These are phyloP conservation scores for Cinara cedri DNA, from an alignment of 2,888 invertebrate genomes.

Conservation along the genomic window DNA sequence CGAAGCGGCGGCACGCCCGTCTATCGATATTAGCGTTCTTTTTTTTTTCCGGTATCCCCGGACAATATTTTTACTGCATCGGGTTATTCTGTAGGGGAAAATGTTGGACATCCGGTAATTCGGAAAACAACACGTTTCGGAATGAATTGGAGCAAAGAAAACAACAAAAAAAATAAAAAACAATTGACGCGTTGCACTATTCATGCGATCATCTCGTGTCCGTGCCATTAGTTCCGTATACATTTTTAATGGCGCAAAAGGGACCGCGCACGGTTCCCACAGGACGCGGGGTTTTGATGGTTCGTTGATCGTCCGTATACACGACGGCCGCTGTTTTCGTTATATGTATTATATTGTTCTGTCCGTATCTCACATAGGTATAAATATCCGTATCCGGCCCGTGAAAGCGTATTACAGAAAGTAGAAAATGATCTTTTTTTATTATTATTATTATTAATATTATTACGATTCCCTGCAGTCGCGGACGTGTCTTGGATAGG, in stretches of 20 bases:
- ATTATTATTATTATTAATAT: too few species aligned
- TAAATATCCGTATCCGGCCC: conserved; percentile 50
- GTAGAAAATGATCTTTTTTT: not conserved
- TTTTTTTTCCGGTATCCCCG: too few species aligned
- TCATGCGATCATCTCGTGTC: conserved; percentile 47
- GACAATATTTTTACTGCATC: not conserved
- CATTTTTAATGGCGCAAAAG: conserved; percentile 55
- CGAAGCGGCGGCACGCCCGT: too few species aligned
- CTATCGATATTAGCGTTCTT: too few species aligned
- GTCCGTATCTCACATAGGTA: conserved; percentile 4
- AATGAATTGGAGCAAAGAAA: conserved; percentile 24
- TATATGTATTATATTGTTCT: conserved; percentile 32
- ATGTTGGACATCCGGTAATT: conserved; percentile 35
- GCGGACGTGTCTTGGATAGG: too few species aligned
- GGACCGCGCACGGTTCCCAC: conserved; percentile 44
- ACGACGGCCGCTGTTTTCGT: conserved; percentile 31
- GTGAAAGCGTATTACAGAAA: conserved; percentile 43
- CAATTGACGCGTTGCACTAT: conserved; percentile 55
- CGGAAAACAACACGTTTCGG: conserved; percentile 35
- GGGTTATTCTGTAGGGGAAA: not conserved
- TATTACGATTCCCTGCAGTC: too few species aligned
- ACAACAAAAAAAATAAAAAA: conserved; percentile 32
- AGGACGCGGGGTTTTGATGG: conserved; percentile 48
- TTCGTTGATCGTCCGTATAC: conserved; percentile 45
- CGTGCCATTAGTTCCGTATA: conserved; percentile 53